Evolutionary conservation across 2,113 vertebrate species (phyloP).

Genomic region (Psittacula cyanocephala): DNA sequence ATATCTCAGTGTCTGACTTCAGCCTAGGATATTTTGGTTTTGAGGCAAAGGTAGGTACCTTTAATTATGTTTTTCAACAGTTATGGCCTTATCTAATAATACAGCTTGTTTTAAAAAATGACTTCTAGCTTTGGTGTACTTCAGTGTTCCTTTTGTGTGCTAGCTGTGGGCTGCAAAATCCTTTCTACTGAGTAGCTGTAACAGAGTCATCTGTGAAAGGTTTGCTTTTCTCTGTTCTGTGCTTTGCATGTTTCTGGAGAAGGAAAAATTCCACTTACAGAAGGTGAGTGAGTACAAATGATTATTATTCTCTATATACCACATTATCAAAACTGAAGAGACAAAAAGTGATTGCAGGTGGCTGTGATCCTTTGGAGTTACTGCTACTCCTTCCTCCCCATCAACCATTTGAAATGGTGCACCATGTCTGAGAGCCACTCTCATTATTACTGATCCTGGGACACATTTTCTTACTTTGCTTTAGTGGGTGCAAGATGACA

Average conservation of each 20-base stretch:
- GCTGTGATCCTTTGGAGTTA: neutral
- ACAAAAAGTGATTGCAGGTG: neutral
- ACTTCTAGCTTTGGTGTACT: constrained; percentile 13
- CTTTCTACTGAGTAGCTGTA: neutral
- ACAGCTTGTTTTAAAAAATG: constrained; percentile 28
- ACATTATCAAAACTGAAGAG: neutral
- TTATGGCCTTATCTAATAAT: neutral
- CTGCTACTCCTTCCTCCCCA: neutral
- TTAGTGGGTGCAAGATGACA: neutral
- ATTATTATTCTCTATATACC: neutral
- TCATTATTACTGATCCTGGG: neutral
- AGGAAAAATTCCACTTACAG: neutral
- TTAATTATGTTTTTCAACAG: constrained; percentile 35
- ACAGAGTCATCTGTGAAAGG: neutral
- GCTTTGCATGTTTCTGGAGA: neutral
- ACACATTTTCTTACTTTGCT: neutral
- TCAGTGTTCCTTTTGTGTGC: neutral
- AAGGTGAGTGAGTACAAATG: neutral
- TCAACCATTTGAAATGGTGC: neutral
- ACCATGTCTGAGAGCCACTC: neutral
- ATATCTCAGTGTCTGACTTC: neutral
- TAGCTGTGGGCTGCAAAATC: constrained; percentile 5
- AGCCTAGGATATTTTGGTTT: neutral
- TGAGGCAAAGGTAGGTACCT: neutral
- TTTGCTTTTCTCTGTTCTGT: constrained; percentile 10